Evolutionary conservation across 1,140 invertebrate genomes (phyloP), one percentile per base, ranked within the genome.

Genomic region (Sarcophaga bullata): DNA sequence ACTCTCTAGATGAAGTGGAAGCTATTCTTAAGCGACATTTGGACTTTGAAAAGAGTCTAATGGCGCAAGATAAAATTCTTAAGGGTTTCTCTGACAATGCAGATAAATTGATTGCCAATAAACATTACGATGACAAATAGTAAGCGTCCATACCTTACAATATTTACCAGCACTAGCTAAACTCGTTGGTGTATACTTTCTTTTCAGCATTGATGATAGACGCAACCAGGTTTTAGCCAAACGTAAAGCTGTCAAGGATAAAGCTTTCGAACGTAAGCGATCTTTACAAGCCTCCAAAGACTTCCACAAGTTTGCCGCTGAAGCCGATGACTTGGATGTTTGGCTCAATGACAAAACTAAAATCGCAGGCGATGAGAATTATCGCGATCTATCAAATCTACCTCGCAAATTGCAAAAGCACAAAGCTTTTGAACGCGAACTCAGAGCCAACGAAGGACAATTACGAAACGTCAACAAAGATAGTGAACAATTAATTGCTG

Each of bases 351-450:
- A 99, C 86, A 99, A 99, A 91, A 94, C 95, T 84, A 95, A 95
- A 89, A 95, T 95, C 6, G 97, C 97, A 0, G 94, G 94, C 7
- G 98, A 99, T 86, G 97, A 99, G 87, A 97, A 95, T 81, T 98
- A 98, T 88, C 93, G 96, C 47, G 98, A 99, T 87, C 91, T 98
- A 17, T 95, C 93, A 58, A 98, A 99, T 88, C 91, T 99, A 58
- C 96, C 97, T 83, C 92, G 97, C 4, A 99, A 99, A 90, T 91
- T 99, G 4, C 97, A 99, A 90, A 99, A 99, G 88, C 98, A 99
- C 88, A 97, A 99, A 90, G 98, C 98, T 0, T 99, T 99, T 89
- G 97, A 99, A 87, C 92, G 98, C 19, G 98, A 99, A 89, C 90
- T 99, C 8, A 92, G 96, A 58, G 96, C 97, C 0, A 98, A 98